Base-by-base conservation (phyloP, 2,113 vertebrate genomes). In the Pomatorhinus ruficollis region DNA sequence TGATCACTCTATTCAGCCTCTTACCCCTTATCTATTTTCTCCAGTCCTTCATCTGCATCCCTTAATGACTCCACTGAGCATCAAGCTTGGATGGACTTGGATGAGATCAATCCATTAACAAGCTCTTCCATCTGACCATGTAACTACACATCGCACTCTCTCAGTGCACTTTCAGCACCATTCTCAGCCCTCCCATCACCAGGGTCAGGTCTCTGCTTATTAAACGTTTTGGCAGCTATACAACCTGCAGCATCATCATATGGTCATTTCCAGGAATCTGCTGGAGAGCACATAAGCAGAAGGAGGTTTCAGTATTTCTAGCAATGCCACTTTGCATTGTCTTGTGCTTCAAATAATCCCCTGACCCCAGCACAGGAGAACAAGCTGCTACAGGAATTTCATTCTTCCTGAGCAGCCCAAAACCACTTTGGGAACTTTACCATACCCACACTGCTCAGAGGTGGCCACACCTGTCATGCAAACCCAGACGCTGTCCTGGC, bases 81-180 rank as follows among this genome's bases (percentile, higher is more conserved):
- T 35, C 81, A 89, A 24, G 84, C 50, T 81, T 35, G 24, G 35
- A 97, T 89, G 88, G 91, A 82, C 76, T 90, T 39, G 74, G 94
- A 90, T 49, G 83, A 96, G 87, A 89, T 91, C 88, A 95, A 79
- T 82, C 86, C 77, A 93, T 91, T 94, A 95, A 81, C 64, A 47
- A 86, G 83, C 88, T 69, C 71, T 80, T 86, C 63, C 68, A 68
- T 53, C 70, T 11, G 3, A 66, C 52, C 10, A 11, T 11, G 30
- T 70, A 87, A 74, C 63, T n/a, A 54, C 56, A 54, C n/a, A 25
- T 23, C 1, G 0, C 27, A 18, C 31, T 2, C 3, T 28, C 72
- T 85, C 79, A 60, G 40, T 27, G 89, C 37, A 18, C 40, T 71
- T 86, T 92, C 88, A 90, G 93, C 83, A 93, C 47, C 66, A 66